Conservation (phyloP, 2,797 vertebrate genomes). For the Microchirus variegatus region DNA sequence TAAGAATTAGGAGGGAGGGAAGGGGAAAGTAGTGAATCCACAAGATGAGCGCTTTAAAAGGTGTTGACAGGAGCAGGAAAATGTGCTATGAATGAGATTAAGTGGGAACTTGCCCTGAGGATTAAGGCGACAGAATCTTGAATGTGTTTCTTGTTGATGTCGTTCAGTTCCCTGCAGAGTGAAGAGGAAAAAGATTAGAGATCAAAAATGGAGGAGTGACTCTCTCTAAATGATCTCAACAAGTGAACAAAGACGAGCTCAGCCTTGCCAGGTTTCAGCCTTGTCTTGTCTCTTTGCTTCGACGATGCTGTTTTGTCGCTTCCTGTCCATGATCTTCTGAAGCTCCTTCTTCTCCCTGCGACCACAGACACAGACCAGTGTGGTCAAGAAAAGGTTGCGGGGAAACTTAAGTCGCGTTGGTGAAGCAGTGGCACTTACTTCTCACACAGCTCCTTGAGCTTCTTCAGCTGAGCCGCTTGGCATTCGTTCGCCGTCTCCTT, state of each 20-base stretch:
- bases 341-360: slow-evolving; percentile 91
- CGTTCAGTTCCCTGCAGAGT: slow-evolving; percentile 83
- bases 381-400: too few species aligned
- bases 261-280: slow-evolving; percentile 78
- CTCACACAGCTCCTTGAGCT: slow-evolving; percentile 84
- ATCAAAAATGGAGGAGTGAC: neutral
- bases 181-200: neutral
- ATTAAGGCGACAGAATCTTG: slow-evolving; percentile 85
- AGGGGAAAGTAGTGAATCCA: too few species aligned
- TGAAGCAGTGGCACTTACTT: slow-evolving; percentile 72
- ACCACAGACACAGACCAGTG: neutral
- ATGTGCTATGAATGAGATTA: too few species aligned
- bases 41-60: too few species aligned
- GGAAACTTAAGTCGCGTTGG: too few species aligned
- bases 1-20: too few species aligned
- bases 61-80: too few species aligned
- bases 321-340: slow-evolving; percentile 89
- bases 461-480: slow-evolving; percentile 83
- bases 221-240: neutral
- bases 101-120: slow-evolving; percentile 78
- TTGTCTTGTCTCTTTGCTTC: slow-evolving; percentile 87
- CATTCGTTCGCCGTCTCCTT: slow-evolving; percentile 79
- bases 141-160: slow-evolving; percentile 91
- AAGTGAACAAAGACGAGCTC: neutral
- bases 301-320: slow-evolving; percentile 87